Evolutionary conservation across 2,888 invertebrate genomes (phyloP).

Genomic region (Patella ulyssiponensis): DNA sequence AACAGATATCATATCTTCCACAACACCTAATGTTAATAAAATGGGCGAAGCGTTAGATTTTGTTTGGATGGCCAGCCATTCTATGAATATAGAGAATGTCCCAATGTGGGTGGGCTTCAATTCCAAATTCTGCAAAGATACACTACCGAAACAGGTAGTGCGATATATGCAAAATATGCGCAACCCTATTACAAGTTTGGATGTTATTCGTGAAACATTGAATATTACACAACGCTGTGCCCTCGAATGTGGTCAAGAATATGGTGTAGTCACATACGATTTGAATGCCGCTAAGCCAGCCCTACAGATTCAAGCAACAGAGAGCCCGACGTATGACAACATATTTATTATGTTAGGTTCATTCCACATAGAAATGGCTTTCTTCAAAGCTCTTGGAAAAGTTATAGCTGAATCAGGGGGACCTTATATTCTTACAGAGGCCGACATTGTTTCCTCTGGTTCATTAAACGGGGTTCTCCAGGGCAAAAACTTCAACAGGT

Average conservation of each 20-base stretch:
- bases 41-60: constrained; percentile 14
- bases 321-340: constrained; percentile 41
- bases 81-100: constrained; percentile 16
- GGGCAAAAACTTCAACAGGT: constrained; percentile 35
- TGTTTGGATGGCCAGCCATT: constrained; percentile 30
- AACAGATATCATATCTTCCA: not conserved
- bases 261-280: constrained; percentile 39
- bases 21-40: not conserved
- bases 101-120: constrained; percentile 45
- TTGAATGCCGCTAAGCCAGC: constrained; percentile 39
- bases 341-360: constrained; percentile 43
- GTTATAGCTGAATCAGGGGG: constrained; percentile 43
- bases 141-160: constrained; percentile 33
- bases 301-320: constrained; percentile 39
- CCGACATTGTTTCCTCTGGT: constrained; percentile 36
- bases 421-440: constrained; percentile 40
- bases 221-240: constrained; percentile 34
- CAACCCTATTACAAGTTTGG: constrained; percentile 29
- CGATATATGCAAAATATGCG: constrained; percentile 38
- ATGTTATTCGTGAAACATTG: constrained; percentile 38
- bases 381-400: constrained; percentile 40
- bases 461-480: constrained; percentile 38
- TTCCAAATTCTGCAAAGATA: constrained; percentile 22
- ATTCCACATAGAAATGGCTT: constrained; percentile 43
- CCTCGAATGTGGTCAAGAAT: constrained; percentile 29